Conservation (phyloP, 2,797 vertebrate genomes). For the Rhynchonycteris naso region DNA sequence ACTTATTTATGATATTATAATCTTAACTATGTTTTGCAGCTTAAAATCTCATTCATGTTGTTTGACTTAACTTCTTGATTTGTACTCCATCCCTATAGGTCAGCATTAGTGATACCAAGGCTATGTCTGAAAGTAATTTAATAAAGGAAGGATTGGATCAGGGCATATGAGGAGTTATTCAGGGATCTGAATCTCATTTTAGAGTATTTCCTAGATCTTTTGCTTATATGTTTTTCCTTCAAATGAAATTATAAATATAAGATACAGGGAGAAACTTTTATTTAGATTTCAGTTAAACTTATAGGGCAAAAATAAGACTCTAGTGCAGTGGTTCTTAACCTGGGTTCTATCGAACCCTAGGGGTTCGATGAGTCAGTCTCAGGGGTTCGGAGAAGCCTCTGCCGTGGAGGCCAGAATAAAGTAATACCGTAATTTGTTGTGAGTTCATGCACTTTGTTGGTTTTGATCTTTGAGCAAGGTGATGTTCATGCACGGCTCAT, state of each 20-base stretch:
- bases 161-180: not conserved
- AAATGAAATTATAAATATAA: not conserved
- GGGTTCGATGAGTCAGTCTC: too few species aligned
- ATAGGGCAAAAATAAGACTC: not conserved
- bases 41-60: not conserved
- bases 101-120: constrained; percentile 59
- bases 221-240: not conserved
- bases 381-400: too few species aligned
- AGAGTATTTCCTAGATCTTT: not conserved
- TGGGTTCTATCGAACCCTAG: too few species aligned
- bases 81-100: constrained; percentile 76
- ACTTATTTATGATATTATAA: not conserved
- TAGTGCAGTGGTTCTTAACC: too few species aligned
- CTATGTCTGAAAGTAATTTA: constrained; percentile 77
- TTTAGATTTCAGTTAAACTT: not conserved
- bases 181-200: not conserved
- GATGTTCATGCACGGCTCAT: too few species aligned
- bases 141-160: too few species aligned
- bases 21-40: not conserved
- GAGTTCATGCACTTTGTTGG: too few species aligned
- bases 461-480: too few species aligned
- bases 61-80: not conserved
- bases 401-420: too few species aligned
- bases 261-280: not conserved
- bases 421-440: too few species aligned